Percentiles rank a stretch among this genome's conserved stretches.
These are phyloP conservation scores for Zosterops pallidus DNA, from an alignment of 2,113 vertebrate genomes.

Conservation along the genomic window DNA sequence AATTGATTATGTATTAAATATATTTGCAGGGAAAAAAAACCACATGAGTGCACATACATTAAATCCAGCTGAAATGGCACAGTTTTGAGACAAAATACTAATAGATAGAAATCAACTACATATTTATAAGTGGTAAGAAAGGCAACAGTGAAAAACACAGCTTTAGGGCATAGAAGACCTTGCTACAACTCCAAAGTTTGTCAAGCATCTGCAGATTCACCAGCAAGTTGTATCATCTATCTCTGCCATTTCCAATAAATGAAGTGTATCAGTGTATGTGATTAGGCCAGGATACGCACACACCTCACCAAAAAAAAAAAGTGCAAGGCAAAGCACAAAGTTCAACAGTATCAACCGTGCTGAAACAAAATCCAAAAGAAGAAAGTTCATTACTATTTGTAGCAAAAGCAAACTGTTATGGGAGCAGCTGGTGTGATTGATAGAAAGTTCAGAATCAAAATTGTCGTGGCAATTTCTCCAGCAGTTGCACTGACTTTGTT, in stretches of 20 bases:
- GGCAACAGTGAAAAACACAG: background rate
- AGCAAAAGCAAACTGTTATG: background rate
- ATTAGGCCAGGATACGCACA: background rate
- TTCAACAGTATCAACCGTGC: background rate
- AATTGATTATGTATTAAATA: slow-evolving; percentile 53
- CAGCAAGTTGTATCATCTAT: background rate
- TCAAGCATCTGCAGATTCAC: background rate
- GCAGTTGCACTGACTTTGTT: background rate
- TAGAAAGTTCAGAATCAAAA: background rate
- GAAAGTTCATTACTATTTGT: background rate
- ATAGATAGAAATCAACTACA: background rate
- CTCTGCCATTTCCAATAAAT: background rate
- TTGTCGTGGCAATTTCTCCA: background rate
- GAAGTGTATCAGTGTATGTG: background rate
- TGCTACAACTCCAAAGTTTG: background rate
- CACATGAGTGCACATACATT: background rate
- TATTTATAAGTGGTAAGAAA: background rate
- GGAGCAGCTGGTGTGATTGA: background rate
- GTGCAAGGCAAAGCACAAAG: background rate
- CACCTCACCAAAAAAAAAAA: background rate
- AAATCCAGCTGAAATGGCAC: slow-evolving; percentile 57
- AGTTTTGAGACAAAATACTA: slow-evolving; percentile 21
- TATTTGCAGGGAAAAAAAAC: slow-evolving; percentile 1
- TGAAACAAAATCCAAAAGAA: background rate
- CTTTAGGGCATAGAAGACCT: background rate